Evolutionary conservation across 2,888 invertebrate genomes (phyloP).

Genomic region (Pterobdella sp.): DNA sequence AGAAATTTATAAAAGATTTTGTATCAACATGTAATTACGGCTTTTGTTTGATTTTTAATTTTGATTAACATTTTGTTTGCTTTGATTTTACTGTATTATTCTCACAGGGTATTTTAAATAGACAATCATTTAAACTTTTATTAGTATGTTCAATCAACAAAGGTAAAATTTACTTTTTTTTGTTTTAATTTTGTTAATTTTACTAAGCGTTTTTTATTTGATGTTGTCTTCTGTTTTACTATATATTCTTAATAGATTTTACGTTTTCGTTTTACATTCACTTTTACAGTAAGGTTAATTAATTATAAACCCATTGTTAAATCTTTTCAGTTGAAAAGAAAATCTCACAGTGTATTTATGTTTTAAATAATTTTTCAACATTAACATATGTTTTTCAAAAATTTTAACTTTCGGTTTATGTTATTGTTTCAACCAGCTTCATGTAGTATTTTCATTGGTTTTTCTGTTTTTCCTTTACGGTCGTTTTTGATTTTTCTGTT

Average conservation of each 20-base stretch:
- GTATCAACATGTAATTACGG: no score
- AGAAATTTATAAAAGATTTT: no score
- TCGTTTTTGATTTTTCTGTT: background rate
- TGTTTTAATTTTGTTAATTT: no score
- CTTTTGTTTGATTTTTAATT: background rate
- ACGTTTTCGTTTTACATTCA: no score
- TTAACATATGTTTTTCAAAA: background rate
- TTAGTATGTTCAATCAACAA: background rate
- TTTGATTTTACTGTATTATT: background rate
- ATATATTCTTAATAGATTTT: no score
- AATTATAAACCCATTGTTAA: no score
- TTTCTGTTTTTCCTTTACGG: background rate
- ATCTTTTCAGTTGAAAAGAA: no score
- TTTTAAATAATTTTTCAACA: background rate
- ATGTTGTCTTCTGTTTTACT: no score
- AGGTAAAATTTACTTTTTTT: background rate
- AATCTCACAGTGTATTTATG: no score
- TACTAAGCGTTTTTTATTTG: no score
- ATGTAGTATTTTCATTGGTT: background rate
- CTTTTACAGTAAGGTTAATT: no score
- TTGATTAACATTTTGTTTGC: background rate
- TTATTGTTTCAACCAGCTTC: constrained; percentile 5
- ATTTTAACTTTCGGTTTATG: background rate
- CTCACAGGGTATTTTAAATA: constrained; percentile 1
- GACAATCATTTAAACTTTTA: background rate